These are phyloP conservation scores for Leptinotarsa haldemani DNA, from an alignment of 2,888 invertebrate species.

Conservation along the genomic window DNA sequence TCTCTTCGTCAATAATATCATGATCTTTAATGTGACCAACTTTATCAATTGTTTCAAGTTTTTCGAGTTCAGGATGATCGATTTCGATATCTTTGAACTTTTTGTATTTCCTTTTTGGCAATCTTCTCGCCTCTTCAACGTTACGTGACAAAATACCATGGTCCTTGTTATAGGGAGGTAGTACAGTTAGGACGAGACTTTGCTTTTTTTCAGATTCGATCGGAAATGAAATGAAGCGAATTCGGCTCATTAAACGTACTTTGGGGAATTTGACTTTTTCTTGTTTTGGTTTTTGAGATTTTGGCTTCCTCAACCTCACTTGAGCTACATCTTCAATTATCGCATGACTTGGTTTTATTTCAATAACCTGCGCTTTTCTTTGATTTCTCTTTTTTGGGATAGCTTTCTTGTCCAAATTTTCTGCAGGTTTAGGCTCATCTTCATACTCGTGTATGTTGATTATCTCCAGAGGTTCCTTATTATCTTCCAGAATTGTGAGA, in stretches of 20 bases:
- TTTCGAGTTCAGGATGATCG: conserved; percentile 63
- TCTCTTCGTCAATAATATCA: conserved; percentile 47
- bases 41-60: conserved; percentile 64
- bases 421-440: conserved; percentile 16
- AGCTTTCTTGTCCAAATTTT: conserved; percentile 19
- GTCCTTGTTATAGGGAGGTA: conserved; percentile 58
- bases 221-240: conserved; percentile 68
- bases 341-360: conserved; percentile 50
- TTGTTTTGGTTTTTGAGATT: conserved; percentile 30
- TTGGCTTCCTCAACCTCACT: conserved; percentile 71
- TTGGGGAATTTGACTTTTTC: conserved; percentile 69
- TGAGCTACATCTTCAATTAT: conserved; percentile 65
- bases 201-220: conserved; percentile 57
- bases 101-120: conserved; percentile 58
- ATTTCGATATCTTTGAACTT: conserved; percentile 61
- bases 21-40: conserved; percentile 62
- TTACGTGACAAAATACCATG: conserved; percentile 66
- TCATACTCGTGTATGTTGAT: conserved; percentile 54
- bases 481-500: conserved; percentile 56
- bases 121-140: conserved; percentile 64
- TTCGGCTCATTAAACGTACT: conserved; percentile 77
- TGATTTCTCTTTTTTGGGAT: conserved; percentile 32
- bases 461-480: conserved; percentile 52
- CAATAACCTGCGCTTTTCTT: conserved; percentile 48
- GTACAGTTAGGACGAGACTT: conserved; percentile 56